Base-by-base conservation (phyloP, 1,140 invertebrate species). In the Pogonomyrmex barbatus region DNA sequence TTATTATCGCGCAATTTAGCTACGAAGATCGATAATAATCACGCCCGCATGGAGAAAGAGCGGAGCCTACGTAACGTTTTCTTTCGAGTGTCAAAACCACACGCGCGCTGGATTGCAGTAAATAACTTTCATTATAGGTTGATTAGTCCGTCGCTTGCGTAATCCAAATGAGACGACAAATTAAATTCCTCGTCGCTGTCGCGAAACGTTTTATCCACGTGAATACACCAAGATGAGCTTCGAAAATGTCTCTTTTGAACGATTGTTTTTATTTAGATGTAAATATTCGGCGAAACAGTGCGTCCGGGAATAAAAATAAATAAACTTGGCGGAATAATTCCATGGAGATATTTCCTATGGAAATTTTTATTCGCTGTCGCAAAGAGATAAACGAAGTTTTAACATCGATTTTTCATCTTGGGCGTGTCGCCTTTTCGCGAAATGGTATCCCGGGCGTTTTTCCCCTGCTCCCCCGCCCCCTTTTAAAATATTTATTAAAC, bases 11-110 rank as follows among this genome's bases (percentile, higher is more conserved):
- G 89, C 45, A 87, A 90, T 89, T 81, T 71, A 76, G 56, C 68
- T 73, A 60, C n/a, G 45, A 60, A 73, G 88, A 87, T 90, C 89
- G 86, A 90, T 90, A 89, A 82, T 89, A 90, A 90, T 87, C 63
- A 89, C 47, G 68, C 58, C 56, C 42, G 24, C 52, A 52, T 8
- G 9, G 42, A 62, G 63, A 70, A 14, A 67, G 75, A 54, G 52
- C 5, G 62, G 14, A 30, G 58, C 68, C 39, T 52, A 75, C 54
- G 47, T 75, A 39, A 71, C 58, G 52, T 42, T 90, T 73, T 60
- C 78, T 73, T 89, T 77, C 9, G 56, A 9, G 50, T 70, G 42
- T 68, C 76, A 68, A 52, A 42, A 82, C 12, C 24, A 70, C 17
- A 33, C 50, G 42, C 4, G 30, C 67, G 42, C n/a, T 62, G 67